These are phyloP conservation scores for Cebidichthys violaceus DNA, from an alignment of 2,113 vertebrate species.

Conservation along the genomic window DNA sequence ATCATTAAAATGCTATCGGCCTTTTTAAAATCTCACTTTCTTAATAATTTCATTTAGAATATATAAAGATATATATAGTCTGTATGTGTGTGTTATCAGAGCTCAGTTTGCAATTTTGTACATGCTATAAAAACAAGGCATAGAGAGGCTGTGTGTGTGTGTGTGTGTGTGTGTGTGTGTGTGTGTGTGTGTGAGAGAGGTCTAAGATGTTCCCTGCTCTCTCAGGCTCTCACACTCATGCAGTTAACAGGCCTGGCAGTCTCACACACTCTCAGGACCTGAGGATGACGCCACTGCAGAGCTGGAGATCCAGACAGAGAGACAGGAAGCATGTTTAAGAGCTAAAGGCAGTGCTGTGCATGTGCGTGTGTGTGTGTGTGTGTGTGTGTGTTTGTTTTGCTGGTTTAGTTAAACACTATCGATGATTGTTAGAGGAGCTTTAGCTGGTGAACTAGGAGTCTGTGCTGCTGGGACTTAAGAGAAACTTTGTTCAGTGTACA, in stretches of 20 bases:
- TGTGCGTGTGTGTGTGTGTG: slow-evolving; percentile 39
- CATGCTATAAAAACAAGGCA: slow-evolving; percentile 85
- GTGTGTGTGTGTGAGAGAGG: slow-evolving; percentile 28
- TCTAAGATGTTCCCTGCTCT: slow-evolving; percentile 40
- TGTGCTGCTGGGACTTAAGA: slow-evolving; percentile 54
- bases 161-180: slow-evolving; percentile 9
- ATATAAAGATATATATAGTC: slow-evolving; percentile 79
- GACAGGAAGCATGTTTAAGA: slow-evolving; percentile 31
- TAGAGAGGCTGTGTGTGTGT: slow-evolving; percentile 73
- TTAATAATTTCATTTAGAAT: slow-evolving; percentile 75
- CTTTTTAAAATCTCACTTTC: slow-evolving; percentile 71
- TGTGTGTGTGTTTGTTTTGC: slow-evolving; percentile 55
- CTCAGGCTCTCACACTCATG: slow-evolving; percentile 28
- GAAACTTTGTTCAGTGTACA: slow-evolving; percentile 55
- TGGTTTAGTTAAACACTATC: slow-evolving; percentile 79
- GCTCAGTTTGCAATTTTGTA: slow-evolving; percentile 76
- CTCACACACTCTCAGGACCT: slow-evolving; percentile 37
- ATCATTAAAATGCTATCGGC: slow-evolving; percentile 76
- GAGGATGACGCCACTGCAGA: slow-evolving; percentile 37
- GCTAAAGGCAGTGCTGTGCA: slow-evolving; percentile 73
- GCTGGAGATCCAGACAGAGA: slow-evolving; percentile 31
- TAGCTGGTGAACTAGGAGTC: slow-evolving; percentile 73
- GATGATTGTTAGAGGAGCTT: slow-evolving; percentile 72
- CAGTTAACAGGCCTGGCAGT: slow-evolving; percentile 27
- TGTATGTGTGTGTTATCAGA: slow-evolving; percentile 75